phyloP scores from a whole-genome alignment of 2,888 invertebrate species.

The Eupithecia abbreviata region DNA sequence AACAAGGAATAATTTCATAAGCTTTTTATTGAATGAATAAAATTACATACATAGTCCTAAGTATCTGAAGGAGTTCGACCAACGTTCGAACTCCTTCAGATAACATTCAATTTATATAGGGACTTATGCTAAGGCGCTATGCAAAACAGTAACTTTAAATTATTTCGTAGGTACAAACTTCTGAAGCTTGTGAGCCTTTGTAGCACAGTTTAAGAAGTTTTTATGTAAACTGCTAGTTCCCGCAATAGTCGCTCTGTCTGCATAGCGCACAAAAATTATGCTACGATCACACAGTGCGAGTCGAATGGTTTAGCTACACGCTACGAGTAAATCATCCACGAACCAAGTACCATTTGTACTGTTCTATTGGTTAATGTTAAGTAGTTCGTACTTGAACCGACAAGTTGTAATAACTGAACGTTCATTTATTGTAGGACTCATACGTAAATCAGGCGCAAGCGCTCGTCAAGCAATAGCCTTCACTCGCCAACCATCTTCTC shows the following conservation, averaged over 20 bases:
- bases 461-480: background rate
- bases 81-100: too few relatives aligned
- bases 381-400: background rate
- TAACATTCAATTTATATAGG: too few relatives aligned
- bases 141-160: too few relatives aligned
- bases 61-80: too few relatives aligned
- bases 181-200: too few relatives aligned
- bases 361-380: background rate
- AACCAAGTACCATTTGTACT: background rate
- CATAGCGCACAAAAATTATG: background rate
- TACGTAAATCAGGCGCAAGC: background rate
- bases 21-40: background rate
- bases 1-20: background rate
- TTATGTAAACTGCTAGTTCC: too few relatives aligned
- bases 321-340: background rate
- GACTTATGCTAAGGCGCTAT: too few relatives aligned
- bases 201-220: too few relatives aligned
- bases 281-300: background rate
- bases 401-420: background rate
- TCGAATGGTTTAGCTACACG: background rate
- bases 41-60: background rate
- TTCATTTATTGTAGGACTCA: background rate
- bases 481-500: constrained; percentile 5
- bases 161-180: too few relatives aligned
- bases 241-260: too few relatives aligned